Evolutionary conservation across 2,888 invertebrate species (phyloP).

Genomic region (Mythimna lalbum): DNA sequence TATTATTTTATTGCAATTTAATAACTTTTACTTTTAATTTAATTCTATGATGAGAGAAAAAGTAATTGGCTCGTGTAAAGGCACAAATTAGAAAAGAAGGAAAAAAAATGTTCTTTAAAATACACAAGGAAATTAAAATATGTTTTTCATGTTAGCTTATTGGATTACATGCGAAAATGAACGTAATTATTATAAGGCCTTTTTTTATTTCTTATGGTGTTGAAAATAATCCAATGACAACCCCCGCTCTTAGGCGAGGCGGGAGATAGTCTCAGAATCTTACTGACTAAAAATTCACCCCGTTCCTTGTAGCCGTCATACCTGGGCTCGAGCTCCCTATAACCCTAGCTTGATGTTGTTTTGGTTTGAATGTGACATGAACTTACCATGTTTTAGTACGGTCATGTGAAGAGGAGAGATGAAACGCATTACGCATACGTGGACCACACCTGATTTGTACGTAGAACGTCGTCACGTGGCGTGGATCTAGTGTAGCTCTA

Average conservation of each 20-base stretch:
- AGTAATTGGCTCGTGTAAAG: background rate
- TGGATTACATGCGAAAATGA: background rate
- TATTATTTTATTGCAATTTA: constrained; percentile 13
- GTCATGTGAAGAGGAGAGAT: too few species aligned
- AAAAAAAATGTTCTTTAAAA: background rate
- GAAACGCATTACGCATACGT: too few species aligned
- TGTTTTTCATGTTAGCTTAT: constrained; percentile 10
- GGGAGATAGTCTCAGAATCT: too few species aligned
- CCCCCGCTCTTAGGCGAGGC: too few species aligned
- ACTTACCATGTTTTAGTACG: background rate
- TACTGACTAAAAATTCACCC: too few species aligned
- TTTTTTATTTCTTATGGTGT: too few species aligned
- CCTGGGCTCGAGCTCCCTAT: too few species aligned
- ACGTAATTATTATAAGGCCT: constrained; percentile 18
- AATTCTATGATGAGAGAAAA: background rate
- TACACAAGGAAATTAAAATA: background rate
- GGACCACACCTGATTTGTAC: too few species aligned
- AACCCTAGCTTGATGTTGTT: background rate
- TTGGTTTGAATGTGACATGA: background rate
- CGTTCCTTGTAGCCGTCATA: too few species aligned
- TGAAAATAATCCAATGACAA: too few species aligned
- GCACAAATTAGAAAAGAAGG: background rate
- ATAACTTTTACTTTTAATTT: constrained; percentile 43
- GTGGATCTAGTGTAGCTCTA: too few species aligned
- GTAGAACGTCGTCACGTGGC: too few species aligned